Percentiles rank a stretch among this genome's conserved stretches.
Evolutionary conservation across 1,140 invertebrate species (phyloP).

Genomic region (Drosophila micromelanica): DNA sequence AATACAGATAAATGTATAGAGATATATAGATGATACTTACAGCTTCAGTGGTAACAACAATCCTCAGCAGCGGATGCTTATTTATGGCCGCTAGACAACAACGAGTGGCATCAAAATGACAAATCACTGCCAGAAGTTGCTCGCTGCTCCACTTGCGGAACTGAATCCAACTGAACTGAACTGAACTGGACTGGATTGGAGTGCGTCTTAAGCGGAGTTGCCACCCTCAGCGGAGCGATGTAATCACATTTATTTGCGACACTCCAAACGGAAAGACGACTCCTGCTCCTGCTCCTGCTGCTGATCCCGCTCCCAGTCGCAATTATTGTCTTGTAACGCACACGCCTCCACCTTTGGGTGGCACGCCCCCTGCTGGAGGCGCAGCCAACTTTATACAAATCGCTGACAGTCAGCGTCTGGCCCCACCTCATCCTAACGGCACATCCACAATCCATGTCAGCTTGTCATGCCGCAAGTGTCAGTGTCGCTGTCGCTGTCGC

Average conservation of each 20-base stretch:
- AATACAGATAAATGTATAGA: conserved; percentile 13
- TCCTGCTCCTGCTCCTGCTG: neutral
- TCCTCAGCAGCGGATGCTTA: conserved; percentile 60
- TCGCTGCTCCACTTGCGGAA: neutral
- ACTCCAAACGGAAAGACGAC: conserved; percentile 48
- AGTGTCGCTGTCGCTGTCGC: conserved; percentile 11
- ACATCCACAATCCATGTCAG: conserved; percentile 41
- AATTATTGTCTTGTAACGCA: conserved; percentile 75
- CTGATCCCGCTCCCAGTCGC: conserved; percentile 35
- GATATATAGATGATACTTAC: conserved; percentile 23
- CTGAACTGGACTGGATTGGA: neutral
- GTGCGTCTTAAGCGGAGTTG: conserved; percentile 18
- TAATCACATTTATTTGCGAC: conserved; percentile 80
- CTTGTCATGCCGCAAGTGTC: conserved; percentile 43
- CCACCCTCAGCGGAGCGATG: conserved; percentile 42
- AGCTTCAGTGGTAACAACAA: conserved; percentile 13
- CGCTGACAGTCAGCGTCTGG: conserved; percentile 37
- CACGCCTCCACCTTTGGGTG: conserved; percentile 42
- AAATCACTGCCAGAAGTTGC: conserved; percentile 62
- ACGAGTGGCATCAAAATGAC: conserved; percentile 58
- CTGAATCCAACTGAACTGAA: conserved; percentile 4
- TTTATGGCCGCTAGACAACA: conserved; percentile 55
- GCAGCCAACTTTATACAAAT: conserved; percentile 71
- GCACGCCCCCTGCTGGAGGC: conserved; percentile 36
- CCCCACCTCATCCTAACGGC: conserved; percentile 7